phyloP scores from a whole-genome alignment of 2,888 invertebrate species.

The Thalpophila matura region DNA sequence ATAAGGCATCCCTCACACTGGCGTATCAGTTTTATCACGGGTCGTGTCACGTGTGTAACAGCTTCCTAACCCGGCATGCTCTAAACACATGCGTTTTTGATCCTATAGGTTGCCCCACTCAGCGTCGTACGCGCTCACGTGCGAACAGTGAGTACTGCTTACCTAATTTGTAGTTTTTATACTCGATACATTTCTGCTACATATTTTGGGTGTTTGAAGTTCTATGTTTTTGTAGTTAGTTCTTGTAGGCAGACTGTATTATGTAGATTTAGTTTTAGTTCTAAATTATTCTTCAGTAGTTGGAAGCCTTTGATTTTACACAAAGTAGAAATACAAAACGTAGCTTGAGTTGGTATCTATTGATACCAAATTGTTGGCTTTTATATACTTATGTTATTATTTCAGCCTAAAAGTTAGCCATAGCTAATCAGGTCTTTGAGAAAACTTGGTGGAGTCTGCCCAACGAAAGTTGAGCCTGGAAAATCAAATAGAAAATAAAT shows the following conservation, averaged over 20 bases:
- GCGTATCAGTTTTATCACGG: slow-evolving; percentile 53
- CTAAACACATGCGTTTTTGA: slow-evolving; percentile 88
- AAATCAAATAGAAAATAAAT: too few species aligned
- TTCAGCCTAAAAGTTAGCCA: too few species aligned
- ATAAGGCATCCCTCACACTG: slow-evolving; percentile 40
- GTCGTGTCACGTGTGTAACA: slow-evolving; percentile 72
- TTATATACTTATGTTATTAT: too few species aligned
- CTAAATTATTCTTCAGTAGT: not conserved
- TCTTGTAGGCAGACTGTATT: not conserved
- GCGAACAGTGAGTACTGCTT: slow-evolving; percentile 92
- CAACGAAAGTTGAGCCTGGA: too few species aligned
- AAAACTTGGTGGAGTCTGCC: too few species aligned
- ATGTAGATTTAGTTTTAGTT: not conserved
- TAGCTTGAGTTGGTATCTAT: too few species aligned
- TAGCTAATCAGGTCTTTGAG: too few species aligned
- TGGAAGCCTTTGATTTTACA: too few species aligned
- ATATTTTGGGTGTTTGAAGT: not conserved
- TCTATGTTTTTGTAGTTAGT: not conserved
- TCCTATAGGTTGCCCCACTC: slow-evolving; percentile 91
- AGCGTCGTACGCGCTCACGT: slow-evolving; percentile 92
- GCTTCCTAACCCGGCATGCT: slow-evolving; percentile 90
- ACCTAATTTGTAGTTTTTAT: slow-evolving; percentile 72
- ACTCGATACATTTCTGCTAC: slow-evolving; percentile 66
- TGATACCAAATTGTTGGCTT: too few species aligned
- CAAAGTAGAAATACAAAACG: too few species aligned